phyloP scores from a whole-genome alignment of 2,888 invertebrate species.

The Antitype chi region DNA sequence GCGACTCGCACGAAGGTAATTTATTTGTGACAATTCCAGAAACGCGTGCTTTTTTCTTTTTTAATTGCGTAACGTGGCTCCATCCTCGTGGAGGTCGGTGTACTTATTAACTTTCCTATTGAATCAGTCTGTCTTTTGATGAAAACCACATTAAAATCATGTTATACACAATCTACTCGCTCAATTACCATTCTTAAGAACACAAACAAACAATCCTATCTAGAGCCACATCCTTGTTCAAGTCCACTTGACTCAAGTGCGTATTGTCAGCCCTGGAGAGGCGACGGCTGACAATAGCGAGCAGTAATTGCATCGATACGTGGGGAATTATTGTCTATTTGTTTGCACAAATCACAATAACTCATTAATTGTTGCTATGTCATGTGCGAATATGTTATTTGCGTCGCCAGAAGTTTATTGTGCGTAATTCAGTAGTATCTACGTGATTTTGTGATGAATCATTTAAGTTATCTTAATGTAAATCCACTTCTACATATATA shows the following conservation, averaged over 20 bases:
- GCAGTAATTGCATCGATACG: constrained; percentile 63
- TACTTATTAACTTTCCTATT: no score
- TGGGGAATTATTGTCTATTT: constrained; percentile 58
- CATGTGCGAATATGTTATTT: constrained; percentile 39
- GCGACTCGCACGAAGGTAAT: no score
- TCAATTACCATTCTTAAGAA: constrained; percentile 25
- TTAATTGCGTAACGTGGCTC: no score
- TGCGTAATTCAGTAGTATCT: constrained; percentile 15
- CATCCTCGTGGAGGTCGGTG: no score
- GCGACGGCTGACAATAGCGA: constrained; percentile 61
- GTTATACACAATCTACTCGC: constrained; percentile 15
- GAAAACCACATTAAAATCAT: neutral
- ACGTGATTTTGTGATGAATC: neutral
- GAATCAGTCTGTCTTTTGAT: no score
- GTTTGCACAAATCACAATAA: constrained; percentile 49
- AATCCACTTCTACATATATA: neutral
- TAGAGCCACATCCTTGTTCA: constrained; percentile 31
- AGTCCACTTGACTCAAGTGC: constrained; percentile 42
- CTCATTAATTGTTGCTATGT: constrained; percentile 55
- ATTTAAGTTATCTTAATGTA: neutral
- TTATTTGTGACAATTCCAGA: no score
- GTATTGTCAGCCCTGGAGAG: constrained; percentile 57
- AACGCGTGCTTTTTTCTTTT: no score
- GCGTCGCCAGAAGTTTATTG: neutral
- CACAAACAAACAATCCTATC: constrained; percentile 45